Percentiles rank a stretch among this genome's conserved stretches.
phyloP scores from a whole-genome alignment of 2,113 vertebrate genomes.

The Tragulus kanchil region DNA sequence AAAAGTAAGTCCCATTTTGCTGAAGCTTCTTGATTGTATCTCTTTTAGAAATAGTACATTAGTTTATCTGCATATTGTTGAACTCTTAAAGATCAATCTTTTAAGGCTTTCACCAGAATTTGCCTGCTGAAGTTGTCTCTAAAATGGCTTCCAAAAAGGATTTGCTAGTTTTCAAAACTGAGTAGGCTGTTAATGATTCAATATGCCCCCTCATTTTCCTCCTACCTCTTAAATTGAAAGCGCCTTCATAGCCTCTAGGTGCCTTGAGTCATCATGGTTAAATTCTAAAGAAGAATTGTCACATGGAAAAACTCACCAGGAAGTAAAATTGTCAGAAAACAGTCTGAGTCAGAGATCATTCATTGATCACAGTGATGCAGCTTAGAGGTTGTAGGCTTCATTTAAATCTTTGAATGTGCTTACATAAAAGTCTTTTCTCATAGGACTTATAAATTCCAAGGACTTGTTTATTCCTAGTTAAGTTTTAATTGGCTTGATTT shows the following conservation, averaged over 20 bases:
- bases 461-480: constrained; percentile 55
- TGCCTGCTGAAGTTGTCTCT: constrained; percentile 54
- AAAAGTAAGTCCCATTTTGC: constrained; percentile 55
- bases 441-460: constrained; percentile 46
- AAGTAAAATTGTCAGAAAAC: constrained; percentile 73
- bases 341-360: constrained; percentile 75
- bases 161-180: constrained; percentile 59
- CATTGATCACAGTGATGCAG: constrained; percentile 67
- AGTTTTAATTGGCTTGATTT: constrained; percentile 67
- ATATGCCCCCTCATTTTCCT: constrained; percentile 67
- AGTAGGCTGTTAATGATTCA: constrained; percentile 75
- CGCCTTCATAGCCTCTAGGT: constrained; percentile 73
- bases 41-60: constrained; percentile 53
- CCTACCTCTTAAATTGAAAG: constrained; percentile 68
- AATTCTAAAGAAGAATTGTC: constrained; percentile 73
- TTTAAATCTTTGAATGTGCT: constrained; percentile 65
- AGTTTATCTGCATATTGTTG: constrained; percentile 51
- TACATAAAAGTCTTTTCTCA: constrained; percentile 51
- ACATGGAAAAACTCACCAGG: constrained; percentile 68
- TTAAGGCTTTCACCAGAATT: constrained; percentile 66
- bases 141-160: constrained; percentile 70
- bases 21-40: constrained; percentile 41
- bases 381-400: constrained; percentile 51
- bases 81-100: constrained; percentile 39
- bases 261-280: constrained; percentile 70